phyloP scores from a whole-genome alignment of 2,888 invertebrate genomes.

The Beris chalybata region DNA sequence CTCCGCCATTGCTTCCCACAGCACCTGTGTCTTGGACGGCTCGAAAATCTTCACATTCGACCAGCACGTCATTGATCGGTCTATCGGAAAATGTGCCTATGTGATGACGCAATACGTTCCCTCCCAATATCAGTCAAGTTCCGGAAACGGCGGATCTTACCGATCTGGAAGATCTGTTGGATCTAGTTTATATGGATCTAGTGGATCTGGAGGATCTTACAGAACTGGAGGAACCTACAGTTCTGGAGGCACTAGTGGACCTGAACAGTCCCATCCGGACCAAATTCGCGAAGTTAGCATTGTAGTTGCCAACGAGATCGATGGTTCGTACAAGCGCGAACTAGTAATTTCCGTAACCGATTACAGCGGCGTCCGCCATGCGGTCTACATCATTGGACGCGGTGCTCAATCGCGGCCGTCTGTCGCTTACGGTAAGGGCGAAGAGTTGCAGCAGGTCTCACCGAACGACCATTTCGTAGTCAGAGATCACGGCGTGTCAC shows the following conservation, averaged over 20 bases:
- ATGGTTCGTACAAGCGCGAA: constrained; percentile 51
- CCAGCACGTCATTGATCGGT: constrained; percentile 62
- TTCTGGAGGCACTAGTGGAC: too few species aligned
- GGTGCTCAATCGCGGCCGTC: neutral
- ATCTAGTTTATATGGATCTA: too few species aligned
- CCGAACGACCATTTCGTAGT: constrained; percentile 46
- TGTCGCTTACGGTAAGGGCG: neutral
- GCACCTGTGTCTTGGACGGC: constrained; percentile 63
- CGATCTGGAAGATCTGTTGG: too few species aligned
- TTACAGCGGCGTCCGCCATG: neutral
- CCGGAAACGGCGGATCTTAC: too few species aligned
- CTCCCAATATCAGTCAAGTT: constrained; percentile 35
- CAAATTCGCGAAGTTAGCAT: constrained; percentile 28
- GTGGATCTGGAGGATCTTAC: too few species aligned
- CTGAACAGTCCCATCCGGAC: constrained; percentile 43
- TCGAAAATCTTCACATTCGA: constrained; percentile 66
- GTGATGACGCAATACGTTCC: constrained; percentile 61
- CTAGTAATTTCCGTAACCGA: constrained; percentile 32
- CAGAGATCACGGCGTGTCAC: constrained; percentile 49
- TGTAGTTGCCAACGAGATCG: constrained; percentile 39
- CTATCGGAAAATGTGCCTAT: constrained; percentile 63
- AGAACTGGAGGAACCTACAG: too few species aligned
- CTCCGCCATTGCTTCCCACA: neutral
- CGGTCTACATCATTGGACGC: neutral
- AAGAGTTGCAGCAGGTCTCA: constrained; percentile 37